These are phyloP conservation scores for Lepidurus apus DNA, from an alignment of 1,140 invertebrate species.

Conservation along the genomic window DNA sequence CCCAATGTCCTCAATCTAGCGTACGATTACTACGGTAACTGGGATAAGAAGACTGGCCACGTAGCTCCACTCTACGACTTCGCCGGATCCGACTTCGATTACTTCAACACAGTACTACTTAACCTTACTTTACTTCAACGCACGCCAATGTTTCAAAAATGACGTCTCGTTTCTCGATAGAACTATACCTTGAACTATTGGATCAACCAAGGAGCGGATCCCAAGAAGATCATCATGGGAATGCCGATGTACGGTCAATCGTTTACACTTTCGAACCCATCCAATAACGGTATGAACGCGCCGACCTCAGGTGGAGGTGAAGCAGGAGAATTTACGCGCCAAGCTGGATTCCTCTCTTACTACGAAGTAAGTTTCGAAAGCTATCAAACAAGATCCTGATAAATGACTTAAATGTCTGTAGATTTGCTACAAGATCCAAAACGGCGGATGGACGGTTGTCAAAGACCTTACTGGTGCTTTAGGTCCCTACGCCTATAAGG, in stretches of 20 bases:
- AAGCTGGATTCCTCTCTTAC: slow-evolving; percentile 79
- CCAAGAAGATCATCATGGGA: slow-evolving; percentile 59
- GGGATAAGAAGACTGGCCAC: slow-evolving; percentile 50
- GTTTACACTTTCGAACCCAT: slow-evolving; percentile 52
- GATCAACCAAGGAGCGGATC: slow-evolving; percentile 54
- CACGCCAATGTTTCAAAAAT: neutral
- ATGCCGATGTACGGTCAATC: slow-evolving; percentile 60
- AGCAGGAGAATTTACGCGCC: slow-evolving; percentile 72
- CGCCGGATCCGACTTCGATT: slow-evolving; percentile 44
- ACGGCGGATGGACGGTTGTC: slow-evolving; percentile 40
- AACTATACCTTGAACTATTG: slow-evolving; percentile 50
- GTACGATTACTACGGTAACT: slow-evolving; percentile 51
- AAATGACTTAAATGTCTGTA: neutral
- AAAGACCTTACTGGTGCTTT: slow-evolving; percentile 43
- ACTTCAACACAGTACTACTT: slow-evolving; percentile 46
- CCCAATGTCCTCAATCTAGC: slow-evolving; percentile 43
- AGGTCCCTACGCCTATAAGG: slow-evolving; percentile 46
- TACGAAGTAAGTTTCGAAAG: slow-evolving; percentile 59
- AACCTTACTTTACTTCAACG: neutral
- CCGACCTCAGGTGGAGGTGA: slow-evolving; percentile 61
- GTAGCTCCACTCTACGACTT: slow-evolving; percentile 47
- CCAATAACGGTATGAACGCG: slow-evolving; percentile 50
- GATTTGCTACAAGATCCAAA: slow-evolving; percentile 35
- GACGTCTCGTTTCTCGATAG: neutral
- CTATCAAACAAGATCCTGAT: too few species aligned